Evolutionary conservation across 2,797 vertebrate genomes (phyloP), one percentile per base, ranked within the genome.

Genomic region (Xenopus petersii): DNA sequence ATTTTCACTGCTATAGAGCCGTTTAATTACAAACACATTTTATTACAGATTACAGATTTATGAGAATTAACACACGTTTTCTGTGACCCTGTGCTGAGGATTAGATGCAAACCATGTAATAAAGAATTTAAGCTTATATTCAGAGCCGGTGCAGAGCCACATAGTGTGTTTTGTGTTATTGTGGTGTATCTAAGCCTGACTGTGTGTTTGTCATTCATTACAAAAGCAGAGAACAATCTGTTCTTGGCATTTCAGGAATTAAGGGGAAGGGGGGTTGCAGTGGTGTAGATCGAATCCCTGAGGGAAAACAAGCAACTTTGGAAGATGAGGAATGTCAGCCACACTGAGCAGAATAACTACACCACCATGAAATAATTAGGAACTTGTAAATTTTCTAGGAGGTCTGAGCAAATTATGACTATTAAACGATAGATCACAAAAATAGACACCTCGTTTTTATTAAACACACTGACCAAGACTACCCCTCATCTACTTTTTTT

Each of bases 181-280:
- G 61, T 63, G 26, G 61, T 63, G 15, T 10, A 12, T 2, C 26
- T 63, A 13, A 26, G 15, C 7, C 61, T 63, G 17, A 24, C 54
- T 36, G 46, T 67, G 17, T 42, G 62, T 71, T 64, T 69, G 75
- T 79, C 71, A 61, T 70, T 70, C 71, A 74, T 64, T 74, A 70
- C 67, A 65, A 74, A 74, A 61, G 55, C 62, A 42, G 46, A 79
- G 67, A 79, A 79, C 76, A 79, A 67, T 65, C 55, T 79, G 76
- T 79, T 79, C 76, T 70, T 79, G 76, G 76, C 48, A 79, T 79
- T 79, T 79, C 71, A 79, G 76, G 76, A 79, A 79, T 79, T 70
- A 74, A 70, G 48, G 36, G 16, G 76, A 66, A 71, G 73, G 76
- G 71, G 75, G 70, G 55, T 24, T 26, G 16, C 16, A 15, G 16